Conservation (phyloP, 2,113 vertebrate species). For the Peromyscus californicus region DNA sequence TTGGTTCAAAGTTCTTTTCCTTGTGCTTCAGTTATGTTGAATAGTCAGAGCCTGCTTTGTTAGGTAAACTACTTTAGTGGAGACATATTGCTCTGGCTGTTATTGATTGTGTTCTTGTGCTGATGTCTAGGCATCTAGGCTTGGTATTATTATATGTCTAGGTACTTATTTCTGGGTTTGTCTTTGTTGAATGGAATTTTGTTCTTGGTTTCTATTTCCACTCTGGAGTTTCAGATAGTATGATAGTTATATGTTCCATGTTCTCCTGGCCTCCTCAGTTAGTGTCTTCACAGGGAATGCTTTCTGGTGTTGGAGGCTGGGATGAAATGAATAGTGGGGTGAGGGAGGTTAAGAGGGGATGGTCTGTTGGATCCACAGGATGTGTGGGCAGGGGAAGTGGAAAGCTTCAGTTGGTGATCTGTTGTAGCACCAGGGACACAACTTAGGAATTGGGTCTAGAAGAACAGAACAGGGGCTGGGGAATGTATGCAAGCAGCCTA, state of each 20-base stretch:
- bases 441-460: neutral
- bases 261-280: neutral
- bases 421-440: neutral
- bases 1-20: neutral
- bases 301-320: neutral
- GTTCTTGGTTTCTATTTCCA: neutral
- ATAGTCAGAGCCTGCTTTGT: neutral
- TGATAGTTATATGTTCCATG: neutral
- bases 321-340: neutral
- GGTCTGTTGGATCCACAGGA: neutral
- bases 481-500: neutral
- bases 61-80: neutral
- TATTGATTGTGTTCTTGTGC: neutral
- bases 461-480: neutral
- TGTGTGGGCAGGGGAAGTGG: neutral
- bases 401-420: neutral
- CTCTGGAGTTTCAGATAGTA: too few relatives aligned
- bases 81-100: neutral
- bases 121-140: neutral
- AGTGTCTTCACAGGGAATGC: neutral
- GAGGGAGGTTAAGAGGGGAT: neutral
- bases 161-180: neutral
- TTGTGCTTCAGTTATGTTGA: neutral
- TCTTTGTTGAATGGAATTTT: neutral
- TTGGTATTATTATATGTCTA: neutral